Base-by-base conservation (phyloP, 2,797 vertebrate genomes). In the Sebastes iracundus region DNA sequence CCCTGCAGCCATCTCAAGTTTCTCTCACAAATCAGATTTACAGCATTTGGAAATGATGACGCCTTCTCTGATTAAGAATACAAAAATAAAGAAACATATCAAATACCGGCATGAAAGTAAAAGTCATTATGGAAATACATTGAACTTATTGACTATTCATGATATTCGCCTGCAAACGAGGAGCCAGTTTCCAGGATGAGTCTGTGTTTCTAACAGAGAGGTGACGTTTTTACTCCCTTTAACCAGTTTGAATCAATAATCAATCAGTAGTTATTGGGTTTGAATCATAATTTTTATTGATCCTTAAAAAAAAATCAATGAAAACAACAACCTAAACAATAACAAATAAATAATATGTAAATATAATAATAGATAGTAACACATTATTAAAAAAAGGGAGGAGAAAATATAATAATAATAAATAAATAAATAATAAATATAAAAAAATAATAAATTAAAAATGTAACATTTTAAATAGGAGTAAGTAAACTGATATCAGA, bases 141-240 rank as follows among this genome's bases (percentile, higher is more conserved):
- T 62, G 53, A 83, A 79, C 75, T 73, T 79, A 79, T 83, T 82
- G 83, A 85, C 73, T 87, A 78, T 85, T 81, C 72, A 83, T 83
- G 60, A 38, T 38, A 66, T 81, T 52, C 33, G 65, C 52, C 38
- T 69, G 22, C 46, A 59, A 70, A 76, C 6, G 7, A 75, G 42
- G 22, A 64, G 42, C 33, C 38, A 2, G 63, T 53, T 65, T 81
- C 42, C 8, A 69, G 73, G 63, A 68, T 33, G 22, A 8, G 12
- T 61, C n/a, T 20, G 60, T 68, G 38, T 46, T 60, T 62, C 7
- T 53, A 74, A 8, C 18, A 59, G 22, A 49, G 49, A 68, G 56
- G 25, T 72, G 32, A 67, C 38, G 59, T 80, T 72, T 75, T 72
- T 7, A 4, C 6, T 38, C 35, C 20, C 59, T 12, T 12, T 3